Evolutionary conservation across 2,888 invertebrate species (phyloP).

Genomic region (Noctuana brunneofusca): DNA sequence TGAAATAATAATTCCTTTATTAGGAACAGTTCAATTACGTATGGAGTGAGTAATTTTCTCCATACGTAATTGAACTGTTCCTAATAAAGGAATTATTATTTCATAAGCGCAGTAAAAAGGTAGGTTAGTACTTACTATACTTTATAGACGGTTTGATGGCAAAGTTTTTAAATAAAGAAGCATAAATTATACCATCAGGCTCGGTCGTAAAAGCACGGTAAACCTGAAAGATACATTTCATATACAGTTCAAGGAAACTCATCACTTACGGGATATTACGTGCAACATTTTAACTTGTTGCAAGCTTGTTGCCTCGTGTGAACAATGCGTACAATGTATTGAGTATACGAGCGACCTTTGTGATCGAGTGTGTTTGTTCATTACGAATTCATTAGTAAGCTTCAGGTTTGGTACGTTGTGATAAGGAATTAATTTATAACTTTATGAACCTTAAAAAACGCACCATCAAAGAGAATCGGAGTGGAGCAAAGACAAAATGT

Average conservation of each 20-base stretch:
- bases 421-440: constrained; percentile 13
- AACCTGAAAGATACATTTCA: constrained; percentile 25
- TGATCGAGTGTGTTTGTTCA: constrained; percentile 25
- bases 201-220: constrained; percentile 20
- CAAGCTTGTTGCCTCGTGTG: constrained; percentile 14
- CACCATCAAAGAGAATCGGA: constrained; percentile 4
- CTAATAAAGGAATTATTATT: constrained; percentile 3
- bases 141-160: not conserved
- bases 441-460: constrained; percentile 5
- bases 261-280: constrained; percentile 25
- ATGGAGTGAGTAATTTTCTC: not conserved
- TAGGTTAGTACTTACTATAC: not conserved
- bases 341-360: constrained; percentile 6
- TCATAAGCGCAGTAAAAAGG: not conserved
- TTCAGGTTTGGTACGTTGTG: constrained; percentile 9
- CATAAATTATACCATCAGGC: not conserved
- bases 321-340: not conserved
- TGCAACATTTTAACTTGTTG: constrained; percentile 17
- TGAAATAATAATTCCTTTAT: constrained; percentile 11
- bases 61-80: not conserved
- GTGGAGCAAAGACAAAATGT: constrained; percentile 5
- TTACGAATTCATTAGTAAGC: constrained; percentile 30
- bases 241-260: constrained; percentile 23
- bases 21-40: not conserved
- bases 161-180: constrained; percentile 14